Evolutionary conservation across 1,140 invertebrate genomes (phyloP).

Genomic region (Heterodera schachtii): DNA sequence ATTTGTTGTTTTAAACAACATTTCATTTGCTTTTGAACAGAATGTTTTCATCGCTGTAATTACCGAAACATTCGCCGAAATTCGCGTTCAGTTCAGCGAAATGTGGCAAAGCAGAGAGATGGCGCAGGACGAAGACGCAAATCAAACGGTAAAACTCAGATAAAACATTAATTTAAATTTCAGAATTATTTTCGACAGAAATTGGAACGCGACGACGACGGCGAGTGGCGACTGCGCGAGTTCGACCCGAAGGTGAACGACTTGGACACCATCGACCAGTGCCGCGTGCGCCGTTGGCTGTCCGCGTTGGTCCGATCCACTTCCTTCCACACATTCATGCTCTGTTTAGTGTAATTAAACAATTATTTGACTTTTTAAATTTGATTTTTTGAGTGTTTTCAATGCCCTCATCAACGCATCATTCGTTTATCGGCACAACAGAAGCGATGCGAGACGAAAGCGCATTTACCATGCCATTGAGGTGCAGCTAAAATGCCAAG

Average conservation of each 20-base stretch:
- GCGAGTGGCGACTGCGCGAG: constrained; percentile 57
- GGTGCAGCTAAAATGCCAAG: constrained; percentile 67
- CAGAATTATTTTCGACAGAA: constrained; percentile 58
- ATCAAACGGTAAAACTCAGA: constrained; percentile 45
- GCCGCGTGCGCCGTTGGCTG: constrained; percentile 83
- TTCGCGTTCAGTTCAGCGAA: constrained; percentile 98
- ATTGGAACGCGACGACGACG: constrained; percentile 73
- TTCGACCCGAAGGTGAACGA: constrained; percentile 69
- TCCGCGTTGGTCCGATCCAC: constrained; percentile 58
- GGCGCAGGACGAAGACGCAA: constrained; percentile 53
- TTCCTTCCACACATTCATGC: constrained; percentile 51
- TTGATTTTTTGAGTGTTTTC: constrained; percentile 70
- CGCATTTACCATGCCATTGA: constrained; percentile 89
- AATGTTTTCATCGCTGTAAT: constrained; percentile 99
- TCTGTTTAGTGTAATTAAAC: constrained; percentile 68
- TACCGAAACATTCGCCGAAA: constrained; percentile 99
- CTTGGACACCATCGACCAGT: constrained; percentile 73
- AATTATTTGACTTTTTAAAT: constrained; percentile 74
- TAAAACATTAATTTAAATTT: background rate
- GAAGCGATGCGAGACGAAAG: constrained; percentile 75
- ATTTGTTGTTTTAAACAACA: background rate
- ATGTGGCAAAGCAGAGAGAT: constrained; percentile 90
- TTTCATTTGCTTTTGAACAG: constrained; percentile 56
- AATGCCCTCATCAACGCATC: constrained; percentile 93
- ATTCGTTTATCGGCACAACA: constrained; percentile 91